Evolutionary conservation across 2,797 vertebrate genomes (phyloP).

Genomic region (Monodelphis domestica): DNA sequence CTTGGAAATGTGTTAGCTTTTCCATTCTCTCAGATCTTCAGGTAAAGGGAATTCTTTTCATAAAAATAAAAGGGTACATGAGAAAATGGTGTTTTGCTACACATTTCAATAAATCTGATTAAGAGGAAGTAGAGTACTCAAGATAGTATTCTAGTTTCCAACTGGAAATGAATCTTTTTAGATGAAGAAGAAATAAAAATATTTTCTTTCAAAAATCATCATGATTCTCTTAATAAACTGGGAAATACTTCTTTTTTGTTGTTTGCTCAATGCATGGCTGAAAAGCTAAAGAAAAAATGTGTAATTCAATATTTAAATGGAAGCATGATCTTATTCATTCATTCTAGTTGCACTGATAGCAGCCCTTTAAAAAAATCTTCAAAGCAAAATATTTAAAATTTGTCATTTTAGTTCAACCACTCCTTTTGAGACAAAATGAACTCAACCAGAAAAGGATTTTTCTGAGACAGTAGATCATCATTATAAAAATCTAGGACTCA

Average conservation of each 20-base stretch:
- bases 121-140: conserved; percentile 1
- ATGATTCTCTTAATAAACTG: not conserved
- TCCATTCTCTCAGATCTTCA: not conserved
- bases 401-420: not conserved
- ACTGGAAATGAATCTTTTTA: conserved; percentile 53
- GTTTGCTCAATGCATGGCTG: conserved; percentile 12
- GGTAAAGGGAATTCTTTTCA: conserved; percentile 19
- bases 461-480: too few species aligned
- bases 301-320: not conserved
- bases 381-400: not conserved
- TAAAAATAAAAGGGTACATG: not conserved
- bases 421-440: too few species aligned
- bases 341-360: not conserved
- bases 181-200: not conserved
- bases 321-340: not conserved
- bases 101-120: conserved; percentile 34
- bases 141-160: conserved; percentile 34
- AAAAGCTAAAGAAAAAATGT: not conserved
- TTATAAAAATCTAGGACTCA: too few species aligned
- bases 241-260: not conserved
- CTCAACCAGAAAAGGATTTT: too few species aligned
- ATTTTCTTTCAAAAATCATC: not conserved
- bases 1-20: not conserved
- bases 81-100: not conserved
- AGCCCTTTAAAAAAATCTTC: too few species aligned